phyloP scores from a whole-genome alignment of 1,140 invertebrate genomes.

The Halesus radiatus region DNA sequence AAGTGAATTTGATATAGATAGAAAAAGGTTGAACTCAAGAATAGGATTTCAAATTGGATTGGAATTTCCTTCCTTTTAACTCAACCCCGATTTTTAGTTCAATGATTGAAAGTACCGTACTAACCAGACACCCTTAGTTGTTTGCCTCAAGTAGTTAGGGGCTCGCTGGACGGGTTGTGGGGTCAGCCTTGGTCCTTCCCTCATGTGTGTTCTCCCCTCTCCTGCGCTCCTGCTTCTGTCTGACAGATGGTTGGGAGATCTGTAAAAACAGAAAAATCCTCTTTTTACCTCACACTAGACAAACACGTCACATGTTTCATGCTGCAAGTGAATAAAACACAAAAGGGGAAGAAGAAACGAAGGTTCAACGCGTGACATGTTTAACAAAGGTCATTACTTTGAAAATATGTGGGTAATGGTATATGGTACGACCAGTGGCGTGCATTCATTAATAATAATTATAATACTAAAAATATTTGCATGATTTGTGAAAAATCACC shows the following conservation, averaged over 20 bases:
- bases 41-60: too few species aligned
- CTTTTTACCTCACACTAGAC: conserved; percentile 8
- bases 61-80: too few species aligned
- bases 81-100: too few species aligned
- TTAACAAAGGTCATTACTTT: conserved; percentile 25
- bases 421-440: background rate
- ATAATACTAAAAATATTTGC: too few species aligned
- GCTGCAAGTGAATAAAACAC: conserved; percentile 33
- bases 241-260: conserved; percentile 34
- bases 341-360: background rate
- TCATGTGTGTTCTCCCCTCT: conserved; percentile 25
- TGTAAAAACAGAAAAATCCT: conserved; percentile 25
- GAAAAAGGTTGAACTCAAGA: too few species aligned
- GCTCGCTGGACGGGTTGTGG: background rate
- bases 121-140: conserved; percentile 36
- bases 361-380: conserved; percentile 8
- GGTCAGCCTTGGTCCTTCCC: conserved; percentile 1
- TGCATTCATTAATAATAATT: too few species aligned
- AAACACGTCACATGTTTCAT: conserved; percentile 17
- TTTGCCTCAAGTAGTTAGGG: conserved; percentile 13
- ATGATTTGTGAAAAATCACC: too few species aligned
- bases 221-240: too few species aligned
- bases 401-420: background rate
- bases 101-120: background rate
- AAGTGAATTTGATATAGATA: too few species aligned